These are phyloP conservation scores for Scytalopus superciliaris DNA, from an alignment of 2,113 vertebrate genomes.

Conservation along the genomic window DNA sequence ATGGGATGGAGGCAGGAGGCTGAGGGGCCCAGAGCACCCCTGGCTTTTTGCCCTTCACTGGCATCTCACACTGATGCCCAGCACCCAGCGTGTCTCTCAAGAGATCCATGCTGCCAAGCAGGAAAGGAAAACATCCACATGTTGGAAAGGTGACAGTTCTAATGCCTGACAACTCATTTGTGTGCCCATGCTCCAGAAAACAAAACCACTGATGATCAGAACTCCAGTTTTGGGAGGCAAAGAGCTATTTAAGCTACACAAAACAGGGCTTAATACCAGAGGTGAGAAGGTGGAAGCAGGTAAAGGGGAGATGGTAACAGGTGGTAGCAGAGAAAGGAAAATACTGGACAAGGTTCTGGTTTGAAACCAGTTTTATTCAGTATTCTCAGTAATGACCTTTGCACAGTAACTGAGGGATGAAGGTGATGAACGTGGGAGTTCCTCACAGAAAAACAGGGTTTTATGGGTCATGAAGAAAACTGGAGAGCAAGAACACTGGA, in stretches of 20 bases:
- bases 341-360: background rate
- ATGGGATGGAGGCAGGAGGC: background rate
- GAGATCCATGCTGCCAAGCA: background rate
- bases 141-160: background rate
- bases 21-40: background rate
- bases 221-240: background rate
- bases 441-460: background rate
- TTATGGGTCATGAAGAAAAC: background rate
- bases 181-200: background rate
- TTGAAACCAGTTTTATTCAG: background rate
- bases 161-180: background rate
- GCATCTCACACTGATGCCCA: background rate
- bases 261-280: background rate
- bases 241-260: background rate
- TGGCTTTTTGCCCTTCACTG: background rate
- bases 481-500: background rate
- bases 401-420: background rate
- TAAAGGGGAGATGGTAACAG: background rate
- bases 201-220: background rate
- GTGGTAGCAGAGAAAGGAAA: background rate
- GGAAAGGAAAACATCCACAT: background rate
- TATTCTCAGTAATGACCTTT: background rate
- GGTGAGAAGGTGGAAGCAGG: background rate
- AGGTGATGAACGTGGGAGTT: background rate
- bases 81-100: accelerated